Conservation (phyloP, 1,140 invertebrate genomes). For the Rhagoletis zephyria region DNA sequence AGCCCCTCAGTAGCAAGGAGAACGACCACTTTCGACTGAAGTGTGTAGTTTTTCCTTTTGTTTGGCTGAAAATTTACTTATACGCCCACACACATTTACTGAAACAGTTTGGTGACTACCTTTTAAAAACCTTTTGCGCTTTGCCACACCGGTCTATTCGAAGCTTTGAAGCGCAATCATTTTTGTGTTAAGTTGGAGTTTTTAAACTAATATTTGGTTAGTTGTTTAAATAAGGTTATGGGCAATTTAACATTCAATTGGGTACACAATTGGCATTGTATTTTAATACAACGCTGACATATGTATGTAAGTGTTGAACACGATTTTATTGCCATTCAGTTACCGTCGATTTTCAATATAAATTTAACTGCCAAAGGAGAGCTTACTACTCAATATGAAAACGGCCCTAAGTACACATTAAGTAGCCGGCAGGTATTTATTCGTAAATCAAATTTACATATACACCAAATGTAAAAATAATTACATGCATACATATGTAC, state of each 20-base stretch:
- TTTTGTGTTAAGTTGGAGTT: background rate
- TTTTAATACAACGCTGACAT: background rate
- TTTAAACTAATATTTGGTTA: background rate
- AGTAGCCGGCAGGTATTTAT: no score
- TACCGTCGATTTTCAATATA: no score
- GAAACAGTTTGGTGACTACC: background rate
- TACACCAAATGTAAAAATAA: no score
- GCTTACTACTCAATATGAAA: no score
- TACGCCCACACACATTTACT: background rate
- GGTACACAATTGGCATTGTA: constrained; percentile 12
- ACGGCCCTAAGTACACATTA: no score
- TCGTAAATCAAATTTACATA: no score
- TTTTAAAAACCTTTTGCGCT: background rate
- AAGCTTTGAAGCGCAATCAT: background rate
- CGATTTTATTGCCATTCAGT: no score
- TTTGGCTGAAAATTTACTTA: background rate
- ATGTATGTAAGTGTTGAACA: no score
- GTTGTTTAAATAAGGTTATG: background rate
- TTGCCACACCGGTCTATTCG: background rate
- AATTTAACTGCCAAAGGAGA: no score
- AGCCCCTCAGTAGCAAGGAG: no score
- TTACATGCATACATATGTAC: no score
- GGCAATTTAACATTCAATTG: constrained; percentile 33
- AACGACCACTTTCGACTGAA: background rate
- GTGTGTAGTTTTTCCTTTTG: background rate